Evolutionary conservation across 2,113 vertebrate species (phyloP).

Genomic region (Sinocyclocheilus anshuiensis): DNA sequence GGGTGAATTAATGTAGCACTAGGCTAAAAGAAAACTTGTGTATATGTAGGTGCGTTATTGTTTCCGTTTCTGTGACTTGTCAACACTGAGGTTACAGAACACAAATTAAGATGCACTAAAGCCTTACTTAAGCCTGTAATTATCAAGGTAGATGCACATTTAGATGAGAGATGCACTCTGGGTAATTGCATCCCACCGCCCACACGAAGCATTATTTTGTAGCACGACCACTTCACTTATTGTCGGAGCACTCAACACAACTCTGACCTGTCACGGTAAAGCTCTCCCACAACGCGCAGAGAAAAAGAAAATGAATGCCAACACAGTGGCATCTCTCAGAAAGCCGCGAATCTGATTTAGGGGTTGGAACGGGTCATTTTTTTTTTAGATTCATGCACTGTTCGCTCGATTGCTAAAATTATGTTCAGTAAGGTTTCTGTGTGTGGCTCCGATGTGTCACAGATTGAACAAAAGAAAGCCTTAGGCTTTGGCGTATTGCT

Average conservation of each 20-base stretch:
- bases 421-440: conserved; percentile 30
- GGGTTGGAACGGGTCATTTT: background rate
- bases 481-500: conserved; percentile 31
- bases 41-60: background rate
- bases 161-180: conserved; percentile 35
- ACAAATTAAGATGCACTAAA: conserved; percentile 26
- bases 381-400: conserved; percentile 18
- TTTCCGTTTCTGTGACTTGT: conserved; percentile 4
- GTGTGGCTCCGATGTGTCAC: conserved; percentile 6
- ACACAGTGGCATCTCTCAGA: background rate
- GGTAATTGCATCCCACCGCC: conserved; percentile 28
- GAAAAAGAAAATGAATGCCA: conserved; percentile 6
- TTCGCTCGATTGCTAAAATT: conserved; percentile 28
- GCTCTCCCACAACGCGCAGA: background rate
- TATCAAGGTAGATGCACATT: conserved; percentile 33
- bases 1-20: background rate
- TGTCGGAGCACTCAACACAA: conserved; percentile 28
- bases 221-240: conserved; percentile 11
- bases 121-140: conserved; percentile 12
- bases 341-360: background rate
- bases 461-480: conserved; percentile 16
- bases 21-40: background rate
- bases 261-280: conserved; percentile 25
- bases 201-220: conserved; percentile 8
- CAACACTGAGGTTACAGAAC: conserved; percentile 16